Conservation (phyloP, 2,888 invertebrate genomes). For the Heliconius erato region DNA sequence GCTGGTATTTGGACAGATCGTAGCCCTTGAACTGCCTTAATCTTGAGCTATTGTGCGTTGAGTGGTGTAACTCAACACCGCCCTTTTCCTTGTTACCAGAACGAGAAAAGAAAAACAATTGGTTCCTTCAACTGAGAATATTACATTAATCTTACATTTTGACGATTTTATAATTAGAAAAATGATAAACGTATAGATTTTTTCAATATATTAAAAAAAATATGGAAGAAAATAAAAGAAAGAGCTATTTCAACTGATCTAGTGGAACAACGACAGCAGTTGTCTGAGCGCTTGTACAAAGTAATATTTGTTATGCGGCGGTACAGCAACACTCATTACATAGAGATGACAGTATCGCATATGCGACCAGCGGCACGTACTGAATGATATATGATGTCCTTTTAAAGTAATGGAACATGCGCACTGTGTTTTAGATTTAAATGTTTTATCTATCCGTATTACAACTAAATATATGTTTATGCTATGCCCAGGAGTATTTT, state of each 20-base stretch:
- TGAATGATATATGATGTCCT: slow-evolving; percentile 30
- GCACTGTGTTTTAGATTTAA: slow-evolving; percentile 9
- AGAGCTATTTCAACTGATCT: not conserved
- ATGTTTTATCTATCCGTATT: slow-evolving; percentile 12
- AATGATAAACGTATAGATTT: too few species aligned
- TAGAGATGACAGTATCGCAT: slow-evolving; percentile 26
- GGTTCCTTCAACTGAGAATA: too few species aligned
- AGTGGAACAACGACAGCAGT: not conserved
- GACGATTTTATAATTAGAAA: too few species aligned
- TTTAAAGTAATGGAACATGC: slow-evolving; percentile 29
- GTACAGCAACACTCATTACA: slow-evolving; percentile 31
- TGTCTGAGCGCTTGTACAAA: slow-evolving; percentile 11
- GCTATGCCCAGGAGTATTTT: not conserved
- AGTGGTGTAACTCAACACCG: too few species aligned
- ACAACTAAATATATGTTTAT: not conserved
- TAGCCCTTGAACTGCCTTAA: too few species aligned
- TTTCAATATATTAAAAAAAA: not conserved
- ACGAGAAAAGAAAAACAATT: too few species aligned
- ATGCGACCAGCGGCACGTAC: slow-evolving; percentile 12
- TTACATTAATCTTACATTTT: too few species aligned
- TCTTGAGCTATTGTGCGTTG: too few species aligned
- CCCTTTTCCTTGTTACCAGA: too few species aligned
- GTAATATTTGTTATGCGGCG: slow-evolving; percentile 25
- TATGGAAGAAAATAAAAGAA: not conserved
- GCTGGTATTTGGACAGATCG: too few species aligned